Base-by-base conservation (phyloP, 1,140 invertebrate genomes). In the Aphidius ervi region DNA sequence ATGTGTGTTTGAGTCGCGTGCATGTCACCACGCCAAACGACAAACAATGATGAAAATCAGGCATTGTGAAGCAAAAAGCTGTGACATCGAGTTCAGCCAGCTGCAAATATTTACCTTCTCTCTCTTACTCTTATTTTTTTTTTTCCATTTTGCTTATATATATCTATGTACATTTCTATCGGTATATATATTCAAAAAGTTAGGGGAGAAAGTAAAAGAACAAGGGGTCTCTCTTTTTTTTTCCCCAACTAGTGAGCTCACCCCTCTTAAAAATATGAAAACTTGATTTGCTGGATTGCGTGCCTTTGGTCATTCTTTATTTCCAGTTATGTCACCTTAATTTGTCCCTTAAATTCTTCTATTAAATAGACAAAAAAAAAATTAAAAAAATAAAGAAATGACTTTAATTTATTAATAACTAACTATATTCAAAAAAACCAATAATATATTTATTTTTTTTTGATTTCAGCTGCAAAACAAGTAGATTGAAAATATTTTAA, bases 1-100 rank as follows among this genome's bases (percentile, higher is more conserved):
- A 31, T 31, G 23, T 31, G 23, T 57, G 52, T 65, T 60, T 54
- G 64, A 65, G 65, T 65, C 65, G 66, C 66, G 68, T 72, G 75
- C 73, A 73, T 75, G 73, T 70, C 66, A 67, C 65, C 58, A 42
- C 62, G 65, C 62, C 64, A 56, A 56, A 56, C n/a, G 67, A 57
- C 67, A 62, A 75, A 77, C 76, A 77, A 77, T 77, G 69, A 62
- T 62, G 64, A 66, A 76, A 77, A 77, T 78, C 76, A 71, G 70
- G 70, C 75, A 76, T 76, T 74, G 73, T 73, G 68, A 71, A 55
- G 63, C 69, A 65, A 61, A 76, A 75, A 76, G 72, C 76, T 76
- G 72, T 75, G 74, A 76, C 76, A 76, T 74, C 68, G 72, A 74
- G 73, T 74, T 73, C 64, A 59, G 65, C 9, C 70, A 67, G 74